phyloP scores from a whole-genome alignment of 2,113 vertebrate genomes.

The Equus quagga region DNA sequence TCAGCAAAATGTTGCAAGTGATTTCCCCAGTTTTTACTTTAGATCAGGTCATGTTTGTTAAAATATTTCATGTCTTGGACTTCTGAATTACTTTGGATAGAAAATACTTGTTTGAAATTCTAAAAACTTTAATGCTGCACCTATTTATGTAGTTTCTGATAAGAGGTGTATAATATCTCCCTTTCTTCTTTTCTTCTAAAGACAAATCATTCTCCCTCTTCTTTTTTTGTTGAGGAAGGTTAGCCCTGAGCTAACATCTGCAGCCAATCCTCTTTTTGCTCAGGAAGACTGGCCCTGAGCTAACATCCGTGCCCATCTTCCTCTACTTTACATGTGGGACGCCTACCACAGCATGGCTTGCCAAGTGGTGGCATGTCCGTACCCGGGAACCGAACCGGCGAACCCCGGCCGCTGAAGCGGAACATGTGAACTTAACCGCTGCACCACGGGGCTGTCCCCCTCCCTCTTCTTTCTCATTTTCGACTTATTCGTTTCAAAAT shows the following conservation, averaged over 20 bases:
- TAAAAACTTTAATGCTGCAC: background rate
- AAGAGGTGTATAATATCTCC: background rate
- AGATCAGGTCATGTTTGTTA: background rate
- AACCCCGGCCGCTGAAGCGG: too few species aligned
- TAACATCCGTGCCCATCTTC: too few species aligned
- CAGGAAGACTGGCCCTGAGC: too few species aligned
- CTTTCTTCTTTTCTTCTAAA: background rate
- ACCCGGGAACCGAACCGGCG: too few species aligned
- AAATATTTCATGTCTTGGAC: background rate
- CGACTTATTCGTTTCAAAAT: background rate
- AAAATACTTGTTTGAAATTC: constrained; percentile 37
- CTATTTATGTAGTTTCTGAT: background rate
- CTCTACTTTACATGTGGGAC: too few species aligned
- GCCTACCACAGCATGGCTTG: too few species aligned
- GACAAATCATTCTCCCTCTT: background rate
- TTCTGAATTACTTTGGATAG: background rate
- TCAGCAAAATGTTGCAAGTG: background rate
- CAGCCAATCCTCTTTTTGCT: too few species aligned
- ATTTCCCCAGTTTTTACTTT: constrained; percentile 50
- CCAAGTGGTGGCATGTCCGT: too few species aligned
- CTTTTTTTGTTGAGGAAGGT: too few species aligned
- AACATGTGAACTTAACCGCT: too few species aligned
- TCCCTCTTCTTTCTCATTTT: background rate
- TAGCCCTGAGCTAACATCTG: too few species aligned
- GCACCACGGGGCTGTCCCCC: too few species aligned